Conservation (phyloP, 2,888 invertebrate genomes). For the Bhutanitis thaidina region DNA sequence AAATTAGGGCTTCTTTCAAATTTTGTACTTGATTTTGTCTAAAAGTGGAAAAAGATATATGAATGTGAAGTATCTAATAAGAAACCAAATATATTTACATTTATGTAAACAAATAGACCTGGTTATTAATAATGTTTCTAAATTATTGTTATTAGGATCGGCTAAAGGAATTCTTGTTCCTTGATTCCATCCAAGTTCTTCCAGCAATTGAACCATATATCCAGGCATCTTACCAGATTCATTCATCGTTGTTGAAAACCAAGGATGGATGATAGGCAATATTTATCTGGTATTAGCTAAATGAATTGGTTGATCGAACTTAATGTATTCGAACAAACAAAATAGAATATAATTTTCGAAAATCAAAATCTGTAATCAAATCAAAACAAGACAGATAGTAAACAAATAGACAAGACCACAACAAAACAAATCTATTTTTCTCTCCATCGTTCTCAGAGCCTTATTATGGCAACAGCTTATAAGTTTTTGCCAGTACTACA, state of each 20-base stretch:
- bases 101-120: slow-evolving; percentile 39
- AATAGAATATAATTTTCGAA: slow-evolving; percentile 40
- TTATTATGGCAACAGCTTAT: too few species aligned
- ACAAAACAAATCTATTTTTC: too few species aligned
- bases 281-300: too few species aligned
- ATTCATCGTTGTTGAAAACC: slow-evolving; percentile 34
- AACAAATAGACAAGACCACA: background rate
- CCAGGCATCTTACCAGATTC: slow-evolving; percentile 45
- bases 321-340: slow-evolving; percentile 20
- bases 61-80: background rate
- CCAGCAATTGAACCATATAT: slow-evolving; percentile 82
- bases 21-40: slow-evolving; percentile 70
- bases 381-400: slow-evolving; percentile 15
- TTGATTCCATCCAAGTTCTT: slow-evolving; percentile 86
- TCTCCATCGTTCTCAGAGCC: too few species aligned
- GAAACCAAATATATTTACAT: background rate
- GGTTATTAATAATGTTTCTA: slow-evolving; percentile 55
- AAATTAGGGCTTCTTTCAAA: slow-evolving; percentile 55
- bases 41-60: slow-evolving; percentile 26
- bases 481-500: too few species aligned
- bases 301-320: background rate
- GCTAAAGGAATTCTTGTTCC: slow-evolving; percentile 90
- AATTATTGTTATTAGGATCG: slow-evolving; percentile 83
- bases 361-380: slow-evolving; percentile 26
- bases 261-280: too few species aligned